Evolutionary conservation across 2,113 vertebrate species (phyloP).

Genomic region (Menidia beryllina): DNA sequence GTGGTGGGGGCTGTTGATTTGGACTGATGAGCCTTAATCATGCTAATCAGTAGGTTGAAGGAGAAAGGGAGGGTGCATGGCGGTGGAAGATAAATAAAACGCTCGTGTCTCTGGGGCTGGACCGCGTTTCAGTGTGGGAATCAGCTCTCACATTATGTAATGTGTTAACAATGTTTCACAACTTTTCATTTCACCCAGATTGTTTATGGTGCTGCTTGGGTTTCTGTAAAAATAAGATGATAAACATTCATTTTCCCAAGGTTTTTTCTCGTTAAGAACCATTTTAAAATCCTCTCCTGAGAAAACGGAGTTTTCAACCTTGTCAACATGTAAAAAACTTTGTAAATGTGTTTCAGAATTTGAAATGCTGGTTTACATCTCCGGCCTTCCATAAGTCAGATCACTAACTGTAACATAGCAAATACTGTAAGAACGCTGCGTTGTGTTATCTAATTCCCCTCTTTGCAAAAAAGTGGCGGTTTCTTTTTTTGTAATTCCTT

Average conservation of each 20-base stretch:
- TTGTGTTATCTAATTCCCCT: no score
- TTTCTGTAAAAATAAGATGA: neutral
- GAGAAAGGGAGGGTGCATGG: neutral
- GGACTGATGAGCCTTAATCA: constrained; percentile 73
- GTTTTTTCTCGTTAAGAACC: constrained; percentile 3
- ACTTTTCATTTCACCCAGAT: neutral
- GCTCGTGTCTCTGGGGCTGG: neutral
- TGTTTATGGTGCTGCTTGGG: neutral
- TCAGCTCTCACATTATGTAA: constrained; percentile 12
- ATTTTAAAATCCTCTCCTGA: no score
- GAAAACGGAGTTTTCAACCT: no score
- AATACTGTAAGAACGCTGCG: no score
- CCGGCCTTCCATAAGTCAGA: no score
- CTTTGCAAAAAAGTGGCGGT: no score
- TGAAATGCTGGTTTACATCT: no score
- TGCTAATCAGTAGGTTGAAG: constrained; percentile 60
- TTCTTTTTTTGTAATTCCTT: no score
- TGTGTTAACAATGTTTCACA: neutral
- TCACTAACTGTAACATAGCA: no score
- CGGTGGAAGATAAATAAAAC: constrained; percentile 14
- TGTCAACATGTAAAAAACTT: no score
- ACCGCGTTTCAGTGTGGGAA: neutral
- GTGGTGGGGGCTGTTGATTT: constrained; percentile 54
- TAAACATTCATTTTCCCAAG: neutral
- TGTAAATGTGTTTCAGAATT: no score